A percentile compares a stretch with the other conserved stretches of the same genome.
These are phyloP conservation scores for Corella eumyota DNA, from an alignment of 23 tunicate genomes.

Conservation along the genomic window DNA sequence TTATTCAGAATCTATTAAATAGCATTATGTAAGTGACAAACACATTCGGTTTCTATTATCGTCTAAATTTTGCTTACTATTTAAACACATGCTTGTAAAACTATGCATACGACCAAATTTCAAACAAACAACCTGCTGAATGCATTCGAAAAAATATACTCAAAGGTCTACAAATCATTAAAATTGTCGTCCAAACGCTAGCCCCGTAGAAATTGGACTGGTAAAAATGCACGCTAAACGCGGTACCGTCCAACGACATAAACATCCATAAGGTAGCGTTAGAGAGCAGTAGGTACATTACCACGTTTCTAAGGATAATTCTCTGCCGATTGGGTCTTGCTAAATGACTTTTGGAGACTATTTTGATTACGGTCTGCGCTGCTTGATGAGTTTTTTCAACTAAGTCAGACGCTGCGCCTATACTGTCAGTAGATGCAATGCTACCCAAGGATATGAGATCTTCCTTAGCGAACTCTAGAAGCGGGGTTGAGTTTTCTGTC, in stretches of 20 bases:
- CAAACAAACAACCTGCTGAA: slow-evolving; percentile 74
- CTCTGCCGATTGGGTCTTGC: slow-evolving; percentile 33
- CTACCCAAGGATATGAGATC: too few species aligned
- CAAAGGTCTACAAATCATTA: slow-evolving; percentile 62
- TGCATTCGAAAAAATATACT: slow-evolving; percentile 74
- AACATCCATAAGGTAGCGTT: slow-evolving; percentile 67
- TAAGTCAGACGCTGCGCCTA: too few species aligned
- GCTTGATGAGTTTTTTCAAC: too few species aligned
- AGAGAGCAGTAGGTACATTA: slow-evolving; percentile 37
- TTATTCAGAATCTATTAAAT: too few species aligned
- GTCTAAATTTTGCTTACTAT: too few species aligned
- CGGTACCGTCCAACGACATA: slow-evolving; percentile 57
- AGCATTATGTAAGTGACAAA: too few species aligned
- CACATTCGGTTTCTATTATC: too few species aligned
- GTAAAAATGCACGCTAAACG: slow-evolving; percentile 20
- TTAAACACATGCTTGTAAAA: background rate
- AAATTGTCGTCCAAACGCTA: slow-evolving; percentile 48
- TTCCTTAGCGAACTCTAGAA: too few species aligned
- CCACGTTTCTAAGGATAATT: slow-evolving; percentile 37
- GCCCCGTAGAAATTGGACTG: slow-evolving; percentile 31
- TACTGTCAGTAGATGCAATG: too few species aligned
- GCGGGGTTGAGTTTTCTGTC: too few species aligned
- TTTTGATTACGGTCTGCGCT: slow-evolving; percentile 16
- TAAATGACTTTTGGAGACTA: slow-evolving; percentile 34
- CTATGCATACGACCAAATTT: slow-evolving; percentile 75